Conservation (phyloP, 2,797 vertebrate genomes). For the Sebastolobus alascanus region DNA sequence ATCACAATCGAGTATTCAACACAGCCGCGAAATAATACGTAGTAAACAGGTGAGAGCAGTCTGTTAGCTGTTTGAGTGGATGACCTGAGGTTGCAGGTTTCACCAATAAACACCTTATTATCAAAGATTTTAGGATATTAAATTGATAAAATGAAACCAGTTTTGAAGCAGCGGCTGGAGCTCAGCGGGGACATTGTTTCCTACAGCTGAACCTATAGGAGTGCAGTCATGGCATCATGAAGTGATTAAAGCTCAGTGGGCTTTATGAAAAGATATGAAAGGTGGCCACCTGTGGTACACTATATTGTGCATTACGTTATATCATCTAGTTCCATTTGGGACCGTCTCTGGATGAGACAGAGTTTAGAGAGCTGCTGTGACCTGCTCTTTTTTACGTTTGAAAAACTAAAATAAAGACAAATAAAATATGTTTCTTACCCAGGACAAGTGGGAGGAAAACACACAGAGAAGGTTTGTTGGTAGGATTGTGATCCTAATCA, state of each 20-base stretch:
- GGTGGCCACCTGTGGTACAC: background rate
- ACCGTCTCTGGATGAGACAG: too few species aligned
- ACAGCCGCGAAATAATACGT: too few species aligned
- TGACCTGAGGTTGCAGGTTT: background rate
- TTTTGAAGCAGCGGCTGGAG: background rate
- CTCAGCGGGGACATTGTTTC: background rate
- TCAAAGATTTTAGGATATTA: background rate
- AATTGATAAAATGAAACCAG: background rate
- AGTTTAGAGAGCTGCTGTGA: too few species aligned
- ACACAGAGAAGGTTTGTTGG: too few species aligned
- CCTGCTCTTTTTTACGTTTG: too few species aligned
- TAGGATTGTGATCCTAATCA: too few species aligned
- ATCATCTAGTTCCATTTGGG: too few species aligned
- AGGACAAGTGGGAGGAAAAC: too few species aligned
- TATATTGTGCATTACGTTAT: background rate
- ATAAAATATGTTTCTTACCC: too few species aligned
- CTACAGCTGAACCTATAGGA: slow-evolving; percentile 5
- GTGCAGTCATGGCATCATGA: background rate
- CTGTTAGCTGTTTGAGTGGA: background rate
- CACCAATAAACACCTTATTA: background rate
- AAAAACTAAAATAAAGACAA: too few species aligned
- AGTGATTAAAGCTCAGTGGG: slow-evolving; percentile 12
- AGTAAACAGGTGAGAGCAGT: background rate
- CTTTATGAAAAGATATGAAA: slow-evolving; percentile 14
- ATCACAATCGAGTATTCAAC: too few species aligned